These are phyloP conservation scores for Pogona vitticeps DNA, from an alignment of 2,113 vertebrate genomes.

Conservation along the genomic window DNA sequence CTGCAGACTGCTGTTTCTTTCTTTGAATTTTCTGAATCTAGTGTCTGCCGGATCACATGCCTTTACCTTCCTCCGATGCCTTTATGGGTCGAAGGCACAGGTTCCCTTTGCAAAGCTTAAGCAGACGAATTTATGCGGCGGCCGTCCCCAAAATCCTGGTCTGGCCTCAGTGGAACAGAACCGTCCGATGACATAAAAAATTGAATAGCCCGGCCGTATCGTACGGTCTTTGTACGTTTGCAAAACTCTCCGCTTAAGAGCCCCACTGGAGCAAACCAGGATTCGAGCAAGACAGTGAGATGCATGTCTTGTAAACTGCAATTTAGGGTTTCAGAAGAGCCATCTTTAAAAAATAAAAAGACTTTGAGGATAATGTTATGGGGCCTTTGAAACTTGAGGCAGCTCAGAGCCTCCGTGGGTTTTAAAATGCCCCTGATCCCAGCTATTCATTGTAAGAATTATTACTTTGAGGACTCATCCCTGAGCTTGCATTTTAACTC, in stretches of 20 bases:
- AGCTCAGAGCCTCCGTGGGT: neutral
- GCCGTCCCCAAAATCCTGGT: neutral
- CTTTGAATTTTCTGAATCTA: neutral
- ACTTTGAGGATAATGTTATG: too few relatives aligned
- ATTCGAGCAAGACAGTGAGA: neutral
- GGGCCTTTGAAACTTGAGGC: neutral
- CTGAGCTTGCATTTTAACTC: neutral
- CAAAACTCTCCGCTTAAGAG: neutral
- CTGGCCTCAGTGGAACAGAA: neutral
- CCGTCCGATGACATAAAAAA: neutral
- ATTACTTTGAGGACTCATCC: neutral
- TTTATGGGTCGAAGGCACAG: neutral
- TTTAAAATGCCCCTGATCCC: neutral
- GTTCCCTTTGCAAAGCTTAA: too few relatives aligned
- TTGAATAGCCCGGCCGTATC: neutral
- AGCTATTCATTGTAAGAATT: neutral
- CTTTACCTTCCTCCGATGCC: too few relatives aligned
- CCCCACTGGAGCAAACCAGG: neutral
- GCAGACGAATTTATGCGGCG: neutral
- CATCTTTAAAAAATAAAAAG: neutral
- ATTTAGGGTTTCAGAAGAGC: too few relatives aligned
- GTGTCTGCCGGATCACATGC: too few relatives aligned
- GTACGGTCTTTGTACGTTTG: neutral
- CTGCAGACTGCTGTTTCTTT: neutral
- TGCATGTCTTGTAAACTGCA: too few relatives aligned